Base-by-base conservation (phyloP, 2,888 invertebrate species). In the Rhimphoctona megacephalus region DNA sequence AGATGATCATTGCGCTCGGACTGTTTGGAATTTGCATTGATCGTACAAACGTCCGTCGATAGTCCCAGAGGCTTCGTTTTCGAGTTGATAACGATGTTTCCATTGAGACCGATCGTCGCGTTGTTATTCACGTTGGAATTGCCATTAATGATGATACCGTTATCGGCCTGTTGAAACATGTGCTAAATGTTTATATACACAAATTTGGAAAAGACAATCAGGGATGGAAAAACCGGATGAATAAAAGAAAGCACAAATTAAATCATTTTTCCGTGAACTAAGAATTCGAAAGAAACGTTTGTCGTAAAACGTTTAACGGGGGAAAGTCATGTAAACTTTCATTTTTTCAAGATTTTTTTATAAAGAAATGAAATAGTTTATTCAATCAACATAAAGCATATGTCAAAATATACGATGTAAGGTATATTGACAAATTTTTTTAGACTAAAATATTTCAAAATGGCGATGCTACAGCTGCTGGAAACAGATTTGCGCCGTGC, bases 111-210 rank as follows among this genome's bases (percentile, higher is more conserved):
- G 74, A 89, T 89, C 85, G 90, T 92, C 72, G 87, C 88, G 85
- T 90, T 92, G 81, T 83, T 87, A 39, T 85, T 89, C 76, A 90
- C 88, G 85, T 92, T 92, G 36, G 86, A 89, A 85, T 92, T 91
- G 33, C 89, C 90, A 78, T 92, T 92, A 49, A 83, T 85, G 82
- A 90, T 88, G 54, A 88, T 86, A 69, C 89, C 90, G 88, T 91
- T 91, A 81, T 92, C 92, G 49, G 88, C 89, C 92, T 92, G 96
- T 61, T 95, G 95, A 90, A 91, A 91, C 81, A 83, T 19, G 73
- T 67, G 54, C 49, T 30, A 11, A 72, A 72, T 22, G 22, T 72
- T 52, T 52, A 30, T 36, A 36, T 14, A 30, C 57, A 61, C 49
- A 30, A 43, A 43, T 25, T 22, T 46, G 33, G n/a, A 61, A 25